Evolutionary conservation across 2,797 vertebrate species (phyloP).

Genomic region (Capromys pilorides): DNA sequence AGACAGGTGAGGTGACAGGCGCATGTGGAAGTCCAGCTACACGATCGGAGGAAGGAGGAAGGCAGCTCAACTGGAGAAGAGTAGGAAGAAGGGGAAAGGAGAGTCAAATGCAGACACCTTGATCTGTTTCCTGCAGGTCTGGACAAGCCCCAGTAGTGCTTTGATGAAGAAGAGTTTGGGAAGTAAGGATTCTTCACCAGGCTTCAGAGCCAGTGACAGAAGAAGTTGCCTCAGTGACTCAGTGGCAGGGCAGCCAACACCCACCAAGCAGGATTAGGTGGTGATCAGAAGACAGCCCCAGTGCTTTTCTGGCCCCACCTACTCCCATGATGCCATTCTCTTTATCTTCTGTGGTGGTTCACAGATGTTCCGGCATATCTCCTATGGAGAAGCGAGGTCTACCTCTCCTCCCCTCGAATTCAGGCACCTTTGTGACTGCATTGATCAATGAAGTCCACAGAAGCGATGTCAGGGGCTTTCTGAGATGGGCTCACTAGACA

Average conservation of each 20-base stretch:
- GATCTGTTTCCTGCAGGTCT: neutral
- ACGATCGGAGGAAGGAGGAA: neutral
- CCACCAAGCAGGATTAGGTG: neutral
- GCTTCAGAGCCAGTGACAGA: neutral
- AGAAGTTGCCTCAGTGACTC: neutral
- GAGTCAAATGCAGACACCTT: accelerated
- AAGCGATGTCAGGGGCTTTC: too few relatives aligned
- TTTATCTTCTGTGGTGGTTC: neutral
- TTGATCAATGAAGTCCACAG: neutral
- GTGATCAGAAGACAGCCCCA: neutral
- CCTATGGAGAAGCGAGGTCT: neutral
- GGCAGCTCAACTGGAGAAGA: neutral
- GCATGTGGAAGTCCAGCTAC: neutral
- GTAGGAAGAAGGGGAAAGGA: neutral
- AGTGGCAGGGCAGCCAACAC: neutral
- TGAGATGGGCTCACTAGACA: neutral
- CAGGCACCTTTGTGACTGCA: neutral
- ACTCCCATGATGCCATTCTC: neutral
- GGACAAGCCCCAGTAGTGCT: neutral
- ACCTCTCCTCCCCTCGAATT: accelerated
- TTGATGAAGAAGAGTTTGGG: neutral
- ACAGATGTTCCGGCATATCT: neutral
- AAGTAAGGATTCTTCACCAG: neutral
- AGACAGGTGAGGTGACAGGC: neutral
- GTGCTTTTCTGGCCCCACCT: neutral